Evolutionary conservation across 2,113 vertebrate species (phyloP).

Genomic region (Cygnus buccinator): DNA sequence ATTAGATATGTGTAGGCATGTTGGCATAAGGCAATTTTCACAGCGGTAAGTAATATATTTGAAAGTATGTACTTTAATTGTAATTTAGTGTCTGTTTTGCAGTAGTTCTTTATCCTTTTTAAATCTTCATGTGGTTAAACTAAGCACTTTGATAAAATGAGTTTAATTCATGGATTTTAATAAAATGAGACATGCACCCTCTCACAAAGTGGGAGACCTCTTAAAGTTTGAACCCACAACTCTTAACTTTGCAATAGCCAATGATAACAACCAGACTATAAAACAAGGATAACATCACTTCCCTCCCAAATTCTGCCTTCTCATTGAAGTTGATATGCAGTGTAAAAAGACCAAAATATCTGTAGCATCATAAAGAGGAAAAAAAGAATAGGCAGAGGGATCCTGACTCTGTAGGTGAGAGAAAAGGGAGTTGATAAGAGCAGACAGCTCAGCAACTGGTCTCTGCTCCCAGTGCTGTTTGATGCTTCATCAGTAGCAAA

Average conservation of each 20-base stretch:
- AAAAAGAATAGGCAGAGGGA: background rate
- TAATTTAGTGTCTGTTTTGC: background rate
- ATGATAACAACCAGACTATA: background rate
- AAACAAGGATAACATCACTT: background rate
- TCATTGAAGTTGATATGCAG: background rate
- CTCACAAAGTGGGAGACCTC: background rate
- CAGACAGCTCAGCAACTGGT: background rate
- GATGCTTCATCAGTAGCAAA: slow-evolving; percentile 14
- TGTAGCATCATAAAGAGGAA: background rate
- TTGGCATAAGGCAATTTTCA: slow-evolving; percentile 43
- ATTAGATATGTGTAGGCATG: slow-evolving; percentile 61
- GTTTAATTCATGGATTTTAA: slow-evolving; percentile 2
- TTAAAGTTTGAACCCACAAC: background rate
- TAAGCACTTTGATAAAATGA: background rate
- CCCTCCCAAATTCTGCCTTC: background rate
- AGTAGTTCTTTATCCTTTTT: background rate
- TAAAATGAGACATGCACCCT: background rate
- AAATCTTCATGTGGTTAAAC: background rate
- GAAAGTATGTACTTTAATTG: slow-evolving; percentile 14
- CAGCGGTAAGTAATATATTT: slow-evolving; percentile 17
- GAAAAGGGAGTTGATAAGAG: background rate
- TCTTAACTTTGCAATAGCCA: background rate
- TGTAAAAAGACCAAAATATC: background rate
- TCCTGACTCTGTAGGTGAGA: background rate
- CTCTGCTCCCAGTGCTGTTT: background rate